Conservation (phyloP, 2,113 vertebrate genomes). For the Ginglymostoma cirratum region DNA sequence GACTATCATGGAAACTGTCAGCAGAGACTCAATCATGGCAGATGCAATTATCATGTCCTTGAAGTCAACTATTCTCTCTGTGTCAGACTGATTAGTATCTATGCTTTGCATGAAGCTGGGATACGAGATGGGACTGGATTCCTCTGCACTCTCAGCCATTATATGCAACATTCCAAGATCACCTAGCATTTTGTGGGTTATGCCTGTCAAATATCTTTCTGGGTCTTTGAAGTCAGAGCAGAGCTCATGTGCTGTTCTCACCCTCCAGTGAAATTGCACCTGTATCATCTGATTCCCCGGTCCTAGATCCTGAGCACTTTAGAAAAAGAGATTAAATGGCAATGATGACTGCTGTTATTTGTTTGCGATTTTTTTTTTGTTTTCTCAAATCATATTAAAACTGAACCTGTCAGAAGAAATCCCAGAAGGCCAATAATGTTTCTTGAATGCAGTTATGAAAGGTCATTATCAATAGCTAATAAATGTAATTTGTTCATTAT, state of each 20-base stretch:
- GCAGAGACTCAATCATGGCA: background rate
- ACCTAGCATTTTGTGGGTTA: background rate
- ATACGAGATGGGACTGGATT: background rate
- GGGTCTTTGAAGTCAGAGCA: background rate
- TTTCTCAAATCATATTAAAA: conserved; percentile 17
- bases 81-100: background rate
- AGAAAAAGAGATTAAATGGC: background rate
- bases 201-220: background rate
- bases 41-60: background rate
- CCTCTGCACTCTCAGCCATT: background rate
- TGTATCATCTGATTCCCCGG: background rate
- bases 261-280: background rate
- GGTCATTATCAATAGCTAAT: background rate
- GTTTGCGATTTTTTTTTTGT: background rate
- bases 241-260: background rate
- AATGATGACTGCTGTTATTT: background rate
- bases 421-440: background rate
- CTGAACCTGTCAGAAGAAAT: background rate
- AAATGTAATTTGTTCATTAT: background rate
- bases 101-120: background rate
- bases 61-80: background rate
- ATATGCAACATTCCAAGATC: background rate
- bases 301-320: background rate
- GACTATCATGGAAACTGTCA: background rate
- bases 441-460: background rate